phyloP scores from a whole-genome alignment of 2,113 vertebrate species.

The Rhabdornis inornatus region DNA sequence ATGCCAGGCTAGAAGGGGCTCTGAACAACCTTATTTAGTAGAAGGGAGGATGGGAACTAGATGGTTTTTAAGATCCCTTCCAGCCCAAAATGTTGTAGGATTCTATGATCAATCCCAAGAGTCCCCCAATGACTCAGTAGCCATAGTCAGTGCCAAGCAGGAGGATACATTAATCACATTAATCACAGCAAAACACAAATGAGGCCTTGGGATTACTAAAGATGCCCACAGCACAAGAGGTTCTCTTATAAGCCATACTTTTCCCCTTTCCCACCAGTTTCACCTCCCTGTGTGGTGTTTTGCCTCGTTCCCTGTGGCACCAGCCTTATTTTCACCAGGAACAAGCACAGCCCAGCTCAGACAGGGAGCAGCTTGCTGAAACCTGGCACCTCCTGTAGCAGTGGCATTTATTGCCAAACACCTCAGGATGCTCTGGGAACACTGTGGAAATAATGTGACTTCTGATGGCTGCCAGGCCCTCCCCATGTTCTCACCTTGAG shows the following conservation, averaged over 20 bases:
- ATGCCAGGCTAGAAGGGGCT: not conserved
- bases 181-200: not conserved
- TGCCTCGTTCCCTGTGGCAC: not conserved
- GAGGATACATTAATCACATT: not conserved
- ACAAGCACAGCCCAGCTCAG: not conserved
- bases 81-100: not conserved
- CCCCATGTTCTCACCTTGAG: not conserved
- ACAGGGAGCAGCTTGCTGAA: not conserved
- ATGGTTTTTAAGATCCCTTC: not conserved
- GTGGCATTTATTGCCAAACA: not conserved
- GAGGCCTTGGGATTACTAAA: not conserved
- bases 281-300: not conserved
- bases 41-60: not conserved
- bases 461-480: not conserved
- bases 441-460: not conserved
- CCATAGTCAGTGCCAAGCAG: not conserved
- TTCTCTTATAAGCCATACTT: not conserved
- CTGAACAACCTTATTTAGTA: not conserved
- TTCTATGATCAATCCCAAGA: not conserved
- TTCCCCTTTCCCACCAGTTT: not conserved
- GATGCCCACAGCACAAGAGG: not conserved
- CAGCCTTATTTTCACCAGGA: not conserved
- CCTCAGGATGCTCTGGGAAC: not conserved
- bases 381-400: not conserved
- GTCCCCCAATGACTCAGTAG: not conserved